Evolutionary conservation across 2,113 vertebrate genomes (phyloP).

Genomic region (Suricata suricatta): DNA sequence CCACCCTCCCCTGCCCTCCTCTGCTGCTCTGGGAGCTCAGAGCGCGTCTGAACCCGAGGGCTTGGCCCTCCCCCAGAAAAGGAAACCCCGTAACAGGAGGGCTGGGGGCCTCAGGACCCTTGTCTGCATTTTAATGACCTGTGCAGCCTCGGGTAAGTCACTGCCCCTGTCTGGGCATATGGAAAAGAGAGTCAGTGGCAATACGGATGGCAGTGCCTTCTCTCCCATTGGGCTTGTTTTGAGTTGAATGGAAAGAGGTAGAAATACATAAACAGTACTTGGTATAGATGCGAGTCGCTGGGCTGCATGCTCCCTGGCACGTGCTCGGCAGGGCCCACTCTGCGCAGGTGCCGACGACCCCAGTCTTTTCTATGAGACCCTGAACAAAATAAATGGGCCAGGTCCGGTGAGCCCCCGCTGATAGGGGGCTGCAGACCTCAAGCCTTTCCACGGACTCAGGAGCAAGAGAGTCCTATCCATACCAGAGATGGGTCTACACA

Average conservation of each 20-base stretch:
- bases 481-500: not conserved
- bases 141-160: not conserved
- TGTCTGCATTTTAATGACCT: not conserved
- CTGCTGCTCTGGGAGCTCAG: not conserved
- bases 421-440: not conserved
- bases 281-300: not conserved
- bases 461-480: not conserved
- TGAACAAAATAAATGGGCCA: not conserved
- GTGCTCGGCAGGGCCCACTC: accelerated
- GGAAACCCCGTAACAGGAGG: not conserved
- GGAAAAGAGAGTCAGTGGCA: not conserved
- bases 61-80: not conserved
- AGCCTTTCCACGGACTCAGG: not conserved
- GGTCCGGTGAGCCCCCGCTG: not conserved
- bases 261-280: not conserved
- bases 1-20: not conserved
- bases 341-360: too few species aligned
- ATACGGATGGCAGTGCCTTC: not conserved
- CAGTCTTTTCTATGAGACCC: not conserved
- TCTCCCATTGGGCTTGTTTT: not conserved
- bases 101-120: not conserved
- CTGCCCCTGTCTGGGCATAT: not conserved
- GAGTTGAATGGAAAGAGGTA: not conserved
- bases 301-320: not conserved
- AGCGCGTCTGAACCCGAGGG: not conserved